These are phyloP conservation scores for Tychaedon coryphoeus DNA, from an alignment of 2,113 vertebrate species.

Conservation along the genomic window DNA sequence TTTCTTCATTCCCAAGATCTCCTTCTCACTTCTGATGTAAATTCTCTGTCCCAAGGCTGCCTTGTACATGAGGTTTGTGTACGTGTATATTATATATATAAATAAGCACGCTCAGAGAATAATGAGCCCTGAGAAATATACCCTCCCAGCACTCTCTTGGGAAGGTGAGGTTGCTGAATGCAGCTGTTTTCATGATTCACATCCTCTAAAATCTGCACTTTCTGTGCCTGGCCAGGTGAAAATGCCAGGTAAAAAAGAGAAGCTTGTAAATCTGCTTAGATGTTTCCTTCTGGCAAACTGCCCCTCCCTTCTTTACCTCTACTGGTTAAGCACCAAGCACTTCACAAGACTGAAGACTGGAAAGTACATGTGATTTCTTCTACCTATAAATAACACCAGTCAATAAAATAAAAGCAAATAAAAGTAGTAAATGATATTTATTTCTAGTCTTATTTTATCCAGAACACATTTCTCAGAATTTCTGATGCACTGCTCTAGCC, in stretches of 20 bases:
- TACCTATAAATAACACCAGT: neutral
- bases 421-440: conserved; percentile 8
- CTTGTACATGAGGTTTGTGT: conserved; percentile 37
- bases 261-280: conserved; percentile 24
- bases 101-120: neutral
- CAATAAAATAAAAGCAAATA: conserved; percentile 37
- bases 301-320: neutral
- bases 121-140: conserved; percentile 20
- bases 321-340: neutral
- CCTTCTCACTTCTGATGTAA: conserved; percentile 22
- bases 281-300: conserved; percentile 16
- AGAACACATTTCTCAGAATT: neutral
- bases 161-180: conserved; percentile 2
- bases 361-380: neutral
- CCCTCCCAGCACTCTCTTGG: conserved; percentile 29
- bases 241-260: neutral
- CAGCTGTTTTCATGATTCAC: conserved; percentile 56
- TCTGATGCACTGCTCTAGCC: neutral
- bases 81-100: conserved; percentile 25
- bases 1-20: conserved; percentile 4
- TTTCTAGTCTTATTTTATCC: conserved; percentile 15
- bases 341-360: neutral
- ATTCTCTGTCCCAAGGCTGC: neutral
- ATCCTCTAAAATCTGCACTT: neutral
- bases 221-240: conserved; percentile 17